A percentile compares a stretch with the other conserved stretches of the same genome.
phyloP scores from a whole-genome alignment of 2,797 vertebrate species.

The Rhynchonycteris naso region DNA sequence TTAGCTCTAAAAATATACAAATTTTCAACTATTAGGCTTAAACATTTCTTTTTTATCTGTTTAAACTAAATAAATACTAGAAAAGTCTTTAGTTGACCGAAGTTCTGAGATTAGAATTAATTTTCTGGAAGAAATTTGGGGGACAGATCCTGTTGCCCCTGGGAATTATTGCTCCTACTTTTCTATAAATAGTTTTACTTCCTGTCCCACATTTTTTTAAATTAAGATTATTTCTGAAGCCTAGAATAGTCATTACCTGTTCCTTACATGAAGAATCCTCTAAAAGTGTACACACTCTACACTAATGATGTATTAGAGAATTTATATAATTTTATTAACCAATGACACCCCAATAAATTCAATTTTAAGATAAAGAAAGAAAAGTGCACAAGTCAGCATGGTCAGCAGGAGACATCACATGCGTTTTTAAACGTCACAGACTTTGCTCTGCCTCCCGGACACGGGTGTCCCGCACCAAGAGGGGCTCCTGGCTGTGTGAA shows the following conservation, averaged over 20 bases:
- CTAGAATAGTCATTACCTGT: not conserved
- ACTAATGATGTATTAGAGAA: too few species aligned
- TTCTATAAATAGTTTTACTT: constrained; percentile 41
- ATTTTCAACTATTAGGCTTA: constrained; percentile 23
- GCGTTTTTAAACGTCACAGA: not conserved
- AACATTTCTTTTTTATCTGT: constrained; percentile 15
- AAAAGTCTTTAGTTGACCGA: constrained; percentile 14
- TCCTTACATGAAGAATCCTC: not conserved
- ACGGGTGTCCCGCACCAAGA: not conserved
- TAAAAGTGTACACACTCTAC: not conserved
- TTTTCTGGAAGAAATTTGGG: not conserved
- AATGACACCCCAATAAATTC: too few species aligned
- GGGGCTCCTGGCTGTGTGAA: not conserved
- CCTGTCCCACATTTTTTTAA: not conserved
- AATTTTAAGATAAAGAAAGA: too few species aligned
- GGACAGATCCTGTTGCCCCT: not conserved
- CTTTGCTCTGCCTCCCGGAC: not conserved
- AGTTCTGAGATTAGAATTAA: constrained; percentile 31
- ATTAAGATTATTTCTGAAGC: constrained; percentile 12
- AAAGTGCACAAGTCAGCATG: not conserved
- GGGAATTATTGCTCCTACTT: constrained; percentile 22
- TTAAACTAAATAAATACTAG: constrained; percentile 52
- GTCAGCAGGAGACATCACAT: not conserved
- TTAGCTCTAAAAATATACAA: constrained; percentile 20
- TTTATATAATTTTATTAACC: too few species aligned